Evolutionary conservation across 2,888 invertebrate genomes (phyloP), one percentile per base, ranked within the genome.

Genomic region (Mimas tiliae): DNA sequence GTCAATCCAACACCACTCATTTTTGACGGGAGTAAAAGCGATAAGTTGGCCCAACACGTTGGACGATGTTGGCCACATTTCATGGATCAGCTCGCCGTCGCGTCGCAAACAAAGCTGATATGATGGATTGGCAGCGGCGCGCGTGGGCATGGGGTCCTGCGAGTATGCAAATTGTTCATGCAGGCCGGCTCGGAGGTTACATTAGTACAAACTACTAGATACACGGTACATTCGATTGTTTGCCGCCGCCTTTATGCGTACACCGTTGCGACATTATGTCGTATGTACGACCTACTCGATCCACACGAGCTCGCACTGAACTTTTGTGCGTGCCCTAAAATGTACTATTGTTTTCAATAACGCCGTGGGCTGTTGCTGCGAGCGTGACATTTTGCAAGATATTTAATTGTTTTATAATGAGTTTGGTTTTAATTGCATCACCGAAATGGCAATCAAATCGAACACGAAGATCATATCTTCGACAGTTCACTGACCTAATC

Each of bases 141-240:
- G 91, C 90, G 92, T 91, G 88, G 91, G 91, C 84, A 82, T 75
- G 83, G 84, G 77, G 87, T 87, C 87, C 83, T 83, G 85, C 90
- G 75, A 85, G 91, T 92, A 92, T 92, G 92, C 91, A 90, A 92
- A 92, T 91, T 80, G 84, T 80, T 82, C 82, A 81, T 82, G 81
- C 80, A 79, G 79, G 80, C 76, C 75, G 73, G 76, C 75, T 70
- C 74, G 52, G 65, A 63, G 34, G 84, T 81, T 85, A 84, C 83
- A 81, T 81, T 79, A 80, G 84, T 86, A 85, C 86, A 78, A 79
- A 81, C 76, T 50, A 33, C 53, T 16, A 38, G 38, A 8, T 38
- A 38, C 55, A 78, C 75, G 79, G 80, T 80, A 81, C 81, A 78
- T 84, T 85, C 85, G 83, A 89, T 89, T 89, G 89, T 90, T 86